Base-by-base conservation (phyloP, 2,888 invertebrate species). In the Tetragonula carbonaria region DNA sequence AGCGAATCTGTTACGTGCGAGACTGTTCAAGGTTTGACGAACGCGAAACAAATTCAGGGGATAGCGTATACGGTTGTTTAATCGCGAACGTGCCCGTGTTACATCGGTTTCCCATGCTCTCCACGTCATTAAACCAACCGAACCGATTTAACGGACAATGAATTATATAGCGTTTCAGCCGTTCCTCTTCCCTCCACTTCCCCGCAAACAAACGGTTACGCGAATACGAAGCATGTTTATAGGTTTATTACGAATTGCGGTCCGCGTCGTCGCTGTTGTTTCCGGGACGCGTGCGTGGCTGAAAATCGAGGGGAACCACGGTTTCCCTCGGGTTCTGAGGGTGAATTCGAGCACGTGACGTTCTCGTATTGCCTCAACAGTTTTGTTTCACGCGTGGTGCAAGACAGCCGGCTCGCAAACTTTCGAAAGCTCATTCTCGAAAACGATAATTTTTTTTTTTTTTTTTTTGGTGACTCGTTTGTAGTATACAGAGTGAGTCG, bases 101-200 rank as follows among this genome's bases (percentile, higher is more conserved):
- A 23, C 70, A 68, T 77, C 77, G 55, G 67, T 81, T 85, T 87
- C 74, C 65, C 88, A 80, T 78, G 68, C 74, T 63, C 38, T 21
- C 68, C 77, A 68, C 67, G 71, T 80, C 75, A 75, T 86, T 89
- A 87, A 83, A 62, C 75, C 73, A 38, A 72, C 59, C 23, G 62
- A 57, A 28, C 68, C 63, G 75, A 86, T 80, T 85, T 74, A 78
- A 86, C 86, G 80, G 83, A 82, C 77, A 82, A 86, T 84, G 79
- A 84, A 90, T 86, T 86, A 78, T 78, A 63, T 18, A 33, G 55
- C 63, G 76, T 59, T 59, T 71, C 67, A 57, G 18, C n/a, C n/a
- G 18, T 53, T 2, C 53, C 18, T 18, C 5, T 6, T 6, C 53
- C 53, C 5, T 0, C 18, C 57, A n/a, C 2, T 1, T 13, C 62